A percentile compares a stretch with the other conserved stretches of the same genome.
These are phyloP conservation scores for Silurus glanis DNA, from an alignment of 2,113 vertebrate species.

Conservation along the genomic window DNA sequence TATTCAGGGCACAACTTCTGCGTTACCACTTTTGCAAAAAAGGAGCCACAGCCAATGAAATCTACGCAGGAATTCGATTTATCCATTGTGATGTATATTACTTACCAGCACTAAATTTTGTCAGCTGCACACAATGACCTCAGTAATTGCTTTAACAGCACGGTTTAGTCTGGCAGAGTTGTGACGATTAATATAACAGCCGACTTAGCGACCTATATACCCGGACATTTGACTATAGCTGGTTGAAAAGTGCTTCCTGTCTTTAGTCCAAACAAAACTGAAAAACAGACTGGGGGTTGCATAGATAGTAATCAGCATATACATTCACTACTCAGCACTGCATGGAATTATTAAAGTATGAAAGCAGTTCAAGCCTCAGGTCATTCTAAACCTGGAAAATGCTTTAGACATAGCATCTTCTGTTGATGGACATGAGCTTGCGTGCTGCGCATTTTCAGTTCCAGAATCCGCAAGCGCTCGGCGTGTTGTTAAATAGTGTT, in stretches of 20 bases:
- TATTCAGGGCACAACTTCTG: constrained; percentile 14
- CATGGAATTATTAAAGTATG: background rate
- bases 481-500: background rate
- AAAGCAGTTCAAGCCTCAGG: background rate
- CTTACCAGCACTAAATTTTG: constrained; percentile 10
- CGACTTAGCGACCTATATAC: background rate
- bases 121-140: constrained; percentile 16
- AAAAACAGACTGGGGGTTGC: background rate
- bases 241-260: background rate
- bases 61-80: background rate
- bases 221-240: constrained; percentile 9
- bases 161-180: background rate
- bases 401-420: background rate
- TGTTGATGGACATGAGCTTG: background rate
- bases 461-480: background rate
- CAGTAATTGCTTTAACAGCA: constrained; percentile 35
- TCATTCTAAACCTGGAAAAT: background rate
- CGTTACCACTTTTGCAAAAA: constrained; percentile 14
- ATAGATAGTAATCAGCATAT: background rate
- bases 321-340: background rate
- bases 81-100: constrained; percentile 5
- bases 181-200: constrained; percentile 18
- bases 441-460: background rate
- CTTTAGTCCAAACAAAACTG: background rate
- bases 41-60: constrained; percentile 30